Evolutionary conservation across 1,140 invertebrate species (phyloP).

Genomic region (Tribolium castaneum): DNA sequence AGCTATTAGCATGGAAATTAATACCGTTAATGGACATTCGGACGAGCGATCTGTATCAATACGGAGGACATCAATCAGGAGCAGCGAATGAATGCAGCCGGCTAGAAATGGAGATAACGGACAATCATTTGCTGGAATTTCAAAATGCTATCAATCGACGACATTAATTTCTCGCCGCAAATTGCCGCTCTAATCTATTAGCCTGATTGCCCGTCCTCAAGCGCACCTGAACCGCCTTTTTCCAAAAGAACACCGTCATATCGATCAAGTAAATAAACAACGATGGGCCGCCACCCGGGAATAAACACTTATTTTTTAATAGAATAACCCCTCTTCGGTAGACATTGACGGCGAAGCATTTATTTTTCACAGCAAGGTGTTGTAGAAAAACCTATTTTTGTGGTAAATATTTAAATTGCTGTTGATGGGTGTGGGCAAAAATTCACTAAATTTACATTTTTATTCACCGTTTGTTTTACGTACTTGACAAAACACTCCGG

Average conservation of each 20-base stretch:
- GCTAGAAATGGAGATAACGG: constrained; percentile 38
- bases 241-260: background rate
- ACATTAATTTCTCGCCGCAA: background rate
- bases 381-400: too few relatives aligned
- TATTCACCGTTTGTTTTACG: too few relatives aligned
- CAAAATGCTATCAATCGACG: constrained; percentile 25
- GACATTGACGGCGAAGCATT: too few relatives aligned
- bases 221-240: background rate
- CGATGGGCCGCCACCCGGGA: background rate
- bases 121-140: constrained; percentile 35
- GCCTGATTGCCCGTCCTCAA: background rate
- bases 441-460: too few relatives aligned
- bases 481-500: too few relatives aligned
- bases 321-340: too few relatives aligned
- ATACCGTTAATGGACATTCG: constrained; percentile 36
- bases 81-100: constrained; percentile 33
- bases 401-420: too few relatives aligned
- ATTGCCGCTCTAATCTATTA: background rate
- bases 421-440: too few relatives aligned
- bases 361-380: too few relatives aligned
- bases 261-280: constrained; percentile 8
- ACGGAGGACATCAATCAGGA: constrained; percentile 33
- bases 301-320: constrained; percentile 11
- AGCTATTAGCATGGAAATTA: constrained; percentile 35
- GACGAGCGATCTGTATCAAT: constrained; percentile 39